Evolutionary conservation across 64 coral and sea anemone genomes (phyloP).

Genomic region (Montipora cactus): DNA sequence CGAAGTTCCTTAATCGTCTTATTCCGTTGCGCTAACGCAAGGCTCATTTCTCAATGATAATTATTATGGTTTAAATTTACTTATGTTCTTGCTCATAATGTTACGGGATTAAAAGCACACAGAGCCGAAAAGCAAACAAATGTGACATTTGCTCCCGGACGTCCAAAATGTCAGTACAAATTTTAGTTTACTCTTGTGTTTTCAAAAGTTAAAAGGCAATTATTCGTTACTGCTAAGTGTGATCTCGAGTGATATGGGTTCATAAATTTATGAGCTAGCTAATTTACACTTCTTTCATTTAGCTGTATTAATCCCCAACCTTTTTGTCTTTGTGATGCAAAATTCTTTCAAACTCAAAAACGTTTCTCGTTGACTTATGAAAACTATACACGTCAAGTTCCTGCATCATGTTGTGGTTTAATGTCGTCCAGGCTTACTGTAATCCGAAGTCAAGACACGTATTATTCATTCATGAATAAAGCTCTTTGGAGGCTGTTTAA

Average conservation of each 20-base stretch:
- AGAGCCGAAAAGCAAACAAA: slow-evolving; percentile 22
- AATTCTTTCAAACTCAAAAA: not conserved
- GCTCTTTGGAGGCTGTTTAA: not conserved
- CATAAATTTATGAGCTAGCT: not conserved
- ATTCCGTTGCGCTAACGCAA: not conserved
- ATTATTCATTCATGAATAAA: slow-evolving; percentile 7
- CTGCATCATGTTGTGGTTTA: not conserved
- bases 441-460: not conserved
- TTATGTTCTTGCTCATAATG: not conserved
- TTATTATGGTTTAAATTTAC: slow-evolving; percentile 3
- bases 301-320: not conserved
- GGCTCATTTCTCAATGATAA: not conserved
- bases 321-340: slow-evolving; percentile 13
- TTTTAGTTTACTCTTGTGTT: not conserved
- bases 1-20: too few species aligned
- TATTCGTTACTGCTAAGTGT: not conserved
- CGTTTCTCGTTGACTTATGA: not conserved
- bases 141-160: not conserved
- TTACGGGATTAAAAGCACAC: slow-evolving; percentile 20
- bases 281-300: not conserved
- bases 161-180: not conserved
- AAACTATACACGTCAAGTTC: not conserved
- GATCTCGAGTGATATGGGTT: not conserved
- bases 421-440: not conserved
- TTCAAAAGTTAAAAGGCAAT: not conserved